Evolutionary conservation across 92 coral and sea anemone species (phyloP), one percentile per base, ranked within the genome.

Genomic region (Epizoanthus stellaris): DNA sequence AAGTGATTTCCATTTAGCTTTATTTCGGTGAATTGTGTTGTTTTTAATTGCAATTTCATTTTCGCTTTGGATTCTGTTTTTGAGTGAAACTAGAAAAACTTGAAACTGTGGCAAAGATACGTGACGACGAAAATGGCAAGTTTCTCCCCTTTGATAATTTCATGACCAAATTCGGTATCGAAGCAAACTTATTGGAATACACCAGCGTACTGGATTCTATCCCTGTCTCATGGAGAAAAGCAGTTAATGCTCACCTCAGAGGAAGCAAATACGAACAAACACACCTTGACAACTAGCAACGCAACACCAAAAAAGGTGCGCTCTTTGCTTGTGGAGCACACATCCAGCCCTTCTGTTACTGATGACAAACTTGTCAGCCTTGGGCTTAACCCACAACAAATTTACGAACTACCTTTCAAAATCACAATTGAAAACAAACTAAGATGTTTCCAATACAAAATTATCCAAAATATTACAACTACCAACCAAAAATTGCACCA

Each of bases 201-300:
- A 77, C 71, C 21, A 56, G 80, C 34, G 68, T 70, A 14, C 58
- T 70, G 23, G 70, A 49, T 16, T 23, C 68, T 3, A 19, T 82
- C 34, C 85, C 75, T 16, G 65, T 49, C 63, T 52, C 20, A 3
- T 80, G 86, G 68, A 83, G 75, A 72, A 60, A n/a, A 9, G 80
- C 36, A 9, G 42, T 59, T 58, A 61, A 4, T 6, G 12, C 0
- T 34, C 25, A 49, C 69, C 67, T 25, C 23, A n/a, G 25, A 4
- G 21, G 25, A 20, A n/a, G 40, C 49, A 45, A 45, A 34, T 15
- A 81, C 76, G 42, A 49, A 45, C 59, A 59, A 81, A 62, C 10
- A 15, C 5, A 60, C 21, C 20, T 3, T 60, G 21, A 16, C 65
- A 60, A 14, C 65, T 20, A 4, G 58, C 15, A 81, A 66, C 42